A percentile compares a stretch with the other conserved stretches of the same genome.
These are phyloP conservation scores for Odontesthes bonariensis DNA, from an alignment of 2,113 vertebrate genomes.

Conservation along the genomic window DNA sequence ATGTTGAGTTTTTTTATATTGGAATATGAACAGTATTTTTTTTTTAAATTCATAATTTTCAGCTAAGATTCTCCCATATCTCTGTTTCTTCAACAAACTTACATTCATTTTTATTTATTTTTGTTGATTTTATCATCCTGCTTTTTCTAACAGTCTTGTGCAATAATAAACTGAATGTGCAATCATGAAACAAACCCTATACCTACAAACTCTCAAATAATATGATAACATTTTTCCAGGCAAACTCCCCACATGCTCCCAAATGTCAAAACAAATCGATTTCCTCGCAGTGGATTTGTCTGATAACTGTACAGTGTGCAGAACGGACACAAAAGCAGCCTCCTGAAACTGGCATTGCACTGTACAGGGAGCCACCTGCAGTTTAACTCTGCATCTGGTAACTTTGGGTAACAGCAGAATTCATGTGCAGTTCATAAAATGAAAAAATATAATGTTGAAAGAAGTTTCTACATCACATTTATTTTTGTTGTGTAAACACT, in stretches of 20 bases:
- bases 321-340: not conserved
- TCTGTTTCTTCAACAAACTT: too few species aligned
- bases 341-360: not conserved
- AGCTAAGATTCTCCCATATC: too few species aligned
- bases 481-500: not conserved
- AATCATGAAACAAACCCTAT: not conserved
- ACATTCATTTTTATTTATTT: too few species aligned
- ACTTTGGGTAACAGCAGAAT: conserved; percentile 6
- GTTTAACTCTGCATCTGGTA: conserved; percentile 9
- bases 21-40: too few species aligned
- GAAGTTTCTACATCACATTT: not conserved
- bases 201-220: not conserved
- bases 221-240: not conserved
- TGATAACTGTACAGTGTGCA: not conserved
- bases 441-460: not conserved
- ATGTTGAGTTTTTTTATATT: too few species aligned
- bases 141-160: not conserved
- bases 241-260: not conserved
- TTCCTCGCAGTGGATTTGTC: not conserved
- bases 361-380: not conserved
- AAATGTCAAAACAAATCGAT: too few species aligned
- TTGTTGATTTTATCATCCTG: too few species aligned
- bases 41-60: too few species aligned
- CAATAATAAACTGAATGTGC: not conserved
- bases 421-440: not conserved